These are phyloP conservation scores for Hylyphantes graminicola DNA, from an alignment of 1,140 invertebrate genomes.

Conservation along the genomic window DNA sequence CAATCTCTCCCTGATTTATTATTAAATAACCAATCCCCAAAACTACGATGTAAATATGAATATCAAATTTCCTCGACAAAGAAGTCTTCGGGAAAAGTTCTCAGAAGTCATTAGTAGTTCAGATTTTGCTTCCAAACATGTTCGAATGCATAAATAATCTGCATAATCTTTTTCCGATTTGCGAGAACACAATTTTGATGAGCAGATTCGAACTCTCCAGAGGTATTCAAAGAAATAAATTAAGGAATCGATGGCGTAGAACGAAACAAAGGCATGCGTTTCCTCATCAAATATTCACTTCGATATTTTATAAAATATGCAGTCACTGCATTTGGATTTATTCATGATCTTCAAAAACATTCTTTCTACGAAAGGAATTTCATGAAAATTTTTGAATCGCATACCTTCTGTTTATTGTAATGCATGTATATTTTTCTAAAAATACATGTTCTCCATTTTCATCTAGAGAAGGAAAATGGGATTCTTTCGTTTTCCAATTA, in stretches of 20 bases:
- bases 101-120: no score
- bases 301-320: constrained; percentile 55
- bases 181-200: constrained; percentile 1
- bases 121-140: no score
- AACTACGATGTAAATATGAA: no score
- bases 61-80: no score
- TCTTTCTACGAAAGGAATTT: constrained; percentile 3
- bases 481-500: no score
- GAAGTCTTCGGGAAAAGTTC: no score
- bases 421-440: no score
- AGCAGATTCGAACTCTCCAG: constrained; percentile 6
- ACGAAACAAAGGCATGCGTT: neutral
- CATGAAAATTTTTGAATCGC: neutral
- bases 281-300: constrained; percentile 46
- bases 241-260: constrained; percentile 27
- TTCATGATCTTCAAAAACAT: constrained; percentile 38
- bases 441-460: no score
- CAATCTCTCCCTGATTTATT: no score
- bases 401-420: no score
- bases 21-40: no score
- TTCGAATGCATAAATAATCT: constrained; percentile 34
- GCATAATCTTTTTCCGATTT: constrained; percentile 36
- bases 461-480: no score
- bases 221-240: constrained; percentile 31
- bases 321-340: constrained; percentile 26